Evolutionary conservation across 2,113 vertebrate genomes (phyloP), one percentile per base, ranked within the genome.

Genomic region (Rostratula benghalensis): DNA sequence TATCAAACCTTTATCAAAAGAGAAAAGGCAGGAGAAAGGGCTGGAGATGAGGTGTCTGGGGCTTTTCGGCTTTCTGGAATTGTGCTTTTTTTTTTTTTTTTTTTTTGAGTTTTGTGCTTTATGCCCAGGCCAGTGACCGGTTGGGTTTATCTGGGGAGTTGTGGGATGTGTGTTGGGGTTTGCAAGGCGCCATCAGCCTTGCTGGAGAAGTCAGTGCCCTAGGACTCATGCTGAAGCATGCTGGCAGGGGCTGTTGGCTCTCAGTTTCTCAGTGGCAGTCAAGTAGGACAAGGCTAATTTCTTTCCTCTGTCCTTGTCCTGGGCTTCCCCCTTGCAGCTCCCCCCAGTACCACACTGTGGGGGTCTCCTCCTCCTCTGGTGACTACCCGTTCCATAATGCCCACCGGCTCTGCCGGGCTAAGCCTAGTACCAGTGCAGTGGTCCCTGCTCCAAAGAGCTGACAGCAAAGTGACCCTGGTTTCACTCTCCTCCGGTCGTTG

Each of bases 41-140:
- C 70, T 73, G 83, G 74, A n/a, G 18, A 57, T 15, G 39, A 87
- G 30, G 39, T 8, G 65, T 24, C 27, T 41, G 68, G 81, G 82
- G 39, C 30, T 77, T 94, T 78, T 91, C 53, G 16, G 68, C 89
- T 87, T 88, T 85, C 79, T 4, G 14, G 71, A 76, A 71, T 96
- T 96, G 96, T 97, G 95, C 95, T 97, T 97, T 43, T 59, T 63
- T 39, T 39, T 65, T 65, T 85, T 97, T 97, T 43, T 59, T 63
- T 39, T 39, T 65, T 65, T 85, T 77, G 86, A 94, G 73, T 94
- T 74, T 96, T 95, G 89, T 95, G 94, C 96, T 97, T 97, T 95
- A 39, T 33, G 63, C 92, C 93, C 94, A 82, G 71, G 71, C 83
- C 12, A 3, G 57, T 45, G 84, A 90, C 13, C 21, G 7, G 82